A percentile compares a stretch with the other conserved stretches of the same genome.
Conservation (phyloP, 2,888 invertebrate species). For the Philopedon plagiatum region DNA sequence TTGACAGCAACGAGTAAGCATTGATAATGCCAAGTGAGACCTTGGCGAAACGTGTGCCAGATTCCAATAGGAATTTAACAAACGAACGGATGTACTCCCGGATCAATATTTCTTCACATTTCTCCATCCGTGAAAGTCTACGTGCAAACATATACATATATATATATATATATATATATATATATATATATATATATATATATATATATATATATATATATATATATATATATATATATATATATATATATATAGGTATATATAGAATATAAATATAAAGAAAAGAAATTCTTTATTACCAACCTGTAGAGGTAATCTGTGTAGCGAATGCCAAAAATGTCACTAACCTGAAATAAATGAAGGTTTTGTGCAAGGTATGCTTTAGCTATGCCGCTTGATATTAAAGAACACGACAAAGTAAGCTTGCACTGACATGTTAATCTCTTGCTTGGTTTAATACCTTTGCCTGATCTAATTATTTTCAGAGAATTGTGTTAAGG, state of each 20-base stretch:
- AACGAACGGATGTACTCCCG: too few species aligned
- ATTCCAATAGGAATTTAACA: too few species aligned
- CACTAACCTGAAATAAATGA: constrained; percentile 69
- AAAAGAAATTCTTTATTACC: neutral
- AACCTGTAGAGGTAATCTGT: constrained; percentile 63
- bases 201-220: neutral
- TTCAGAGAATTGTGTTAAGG: neutral
- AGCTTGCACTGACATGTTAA: constrained; percentile 60
- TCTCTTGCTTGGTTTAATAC: constrained; percentile 47
- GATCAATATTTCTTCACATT: too few species aligned
- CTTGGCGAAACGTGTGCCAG: too few species aligned
- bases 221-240: constrained; percentile 1
- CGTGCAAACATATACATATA: neutral
- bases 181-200: constrained; percentile 1
- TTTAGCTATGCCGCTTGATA: constrained; percentile 54
- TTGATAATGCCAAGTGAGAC: too few species aligned
- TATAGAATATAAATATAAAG: neutral
- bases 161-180: constrained; percentile 1
- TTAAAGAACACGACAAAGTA: constrained; percentile 50
- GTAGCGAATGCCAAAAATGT: constrained; percentile 69
- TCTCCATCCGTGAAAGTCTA: too few species aligned
- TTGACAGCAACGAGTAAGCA: too few species aligned
- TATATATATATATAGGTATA: neutral
- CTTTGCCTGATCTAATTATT: constrained; percentile 31
- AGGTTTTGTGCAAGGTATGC: constrained; percentile 61